A percentile compares a stretch with the other conserved stretches of the same genome.
These are phyloP conservation scores for Malaclemys terrapin DNA, from an alignment of 2,113 vertebrate species.

Conservation along the genomic window DNA sequence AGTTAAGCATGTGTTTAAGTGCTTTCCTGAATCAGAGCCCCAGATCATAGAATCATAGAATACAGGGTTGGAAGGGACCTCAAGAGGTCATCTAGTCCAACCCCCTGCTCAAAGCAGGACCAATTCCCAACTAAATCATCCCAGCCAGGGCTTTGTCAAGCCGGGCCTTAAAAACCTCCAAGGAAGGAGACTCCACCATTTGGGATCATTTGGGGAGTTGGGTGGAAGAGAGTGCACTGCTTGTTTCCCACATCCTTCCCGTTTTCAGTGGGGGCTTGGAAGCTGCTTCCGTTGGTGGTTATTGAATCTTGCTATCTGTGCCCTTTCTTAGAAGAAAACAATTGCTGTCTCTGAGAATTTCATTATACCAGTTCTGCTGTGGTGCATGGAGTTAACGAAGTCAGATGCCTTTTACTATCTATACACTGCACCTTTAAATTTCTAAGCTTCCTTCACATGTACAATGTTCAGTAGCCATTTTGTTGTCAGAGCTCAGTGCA, in stretches of 20 bases:
- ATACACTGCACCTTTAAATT: neutral
- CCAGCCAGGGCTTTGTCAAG: too few species aligned
- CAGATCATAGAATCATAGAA: neutral
- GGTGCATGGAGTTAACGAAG: neutral
- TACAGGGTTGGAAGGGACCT: too few species aligned
- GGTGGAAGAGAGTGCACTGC: neutral
- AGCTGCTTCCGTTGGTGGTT: neutral
- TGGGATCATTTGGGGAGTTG: neutral
- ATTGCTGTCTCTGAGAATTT: conserved; percentile 1
- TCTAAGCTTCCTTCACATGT: neutral
- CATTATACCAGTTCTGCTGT: neutral
- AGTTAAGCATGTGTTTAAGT: neutral
- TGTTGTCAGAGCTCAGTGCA: neutral
- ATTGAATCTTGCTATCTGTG: neutral
- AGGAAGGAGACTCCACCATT: too few species aligned
- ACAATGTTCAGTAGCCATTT: neutral
- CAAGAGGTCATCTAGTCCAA: too few species aligned
- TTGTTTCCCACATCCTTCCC: neutral
- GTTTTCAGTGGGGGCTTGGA: neutral
- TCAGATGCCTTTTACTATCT: neutral
- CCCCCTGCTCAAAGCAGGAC: too few species aligned
- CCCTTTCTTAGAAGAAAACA: neutral
- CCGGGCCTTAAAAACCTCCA: too few species aligned
- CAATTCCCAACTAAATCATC: too few species aligned
- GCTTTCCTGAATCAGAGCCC: rapidly evolving